Base-by-base conservation (phyloP, 2,888 invertebrate species). In the Eupithecia vulgata region DNA sequence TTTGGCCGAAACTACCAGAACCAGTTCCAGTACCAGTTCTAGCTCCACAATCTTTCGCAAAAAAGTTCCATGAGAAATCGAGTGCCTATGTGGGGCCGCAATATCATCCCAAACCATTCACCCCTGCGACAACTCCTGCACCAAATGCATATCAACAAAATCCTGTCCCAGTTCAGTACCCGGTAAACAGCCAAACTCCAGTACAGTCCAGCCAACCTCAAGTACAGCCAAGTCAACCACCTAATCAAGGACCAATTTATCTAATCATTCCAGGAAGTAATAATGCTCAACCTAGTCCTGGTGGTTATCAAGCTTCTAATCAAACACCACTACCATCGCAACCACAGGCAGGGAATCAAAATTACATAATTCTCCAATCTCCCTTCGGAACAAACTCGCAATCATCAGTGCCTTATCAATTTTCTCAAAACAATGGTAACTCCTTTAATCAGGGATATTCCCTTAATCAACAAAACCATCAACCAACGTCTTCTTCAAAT, bases 21-120 rank as follows among this genome's bases (percentile, higher is more conserved):
- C 71, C 69, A 1, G 72, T 79, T 10, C 75, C 79, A 42, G 77
- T 79, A 8, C 76, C 78, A 61, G 73, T 77, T 21, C 42, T 72
- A n/a, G 65, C 70, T 30, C 37, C 75, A 15, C 71, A 75, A 3
- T 68, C 64, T 17, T 73, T 45, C 72, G 57, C 59, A 13, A 65
- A 62, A 34, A 76, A 71, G 45, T 73, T 59, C 37, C 70, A 73
- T 42, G 69, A 67, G 48, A 78, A 76, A 25, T 72, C 67, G 17
- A 70, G 68, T 21, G 61, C 71, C 52, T 71, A 70, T 64, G 71
- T 75, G 12, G 42, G 57, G 15, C 67, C 57, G 25, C 69, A 71
- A 66, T 64, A 68, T 69, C 42, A 61, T 37, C 74, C 71, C 17
- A 77, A 74, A 68, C 37, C 42, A 71, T 72, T 67, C 1, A 25